A percentile compares a stretch with the other conserved stretches of the same genome.
Conservation (phyloP, 64 coral and sea anemone genomes). For the Orbicella faveolata region DNA sequence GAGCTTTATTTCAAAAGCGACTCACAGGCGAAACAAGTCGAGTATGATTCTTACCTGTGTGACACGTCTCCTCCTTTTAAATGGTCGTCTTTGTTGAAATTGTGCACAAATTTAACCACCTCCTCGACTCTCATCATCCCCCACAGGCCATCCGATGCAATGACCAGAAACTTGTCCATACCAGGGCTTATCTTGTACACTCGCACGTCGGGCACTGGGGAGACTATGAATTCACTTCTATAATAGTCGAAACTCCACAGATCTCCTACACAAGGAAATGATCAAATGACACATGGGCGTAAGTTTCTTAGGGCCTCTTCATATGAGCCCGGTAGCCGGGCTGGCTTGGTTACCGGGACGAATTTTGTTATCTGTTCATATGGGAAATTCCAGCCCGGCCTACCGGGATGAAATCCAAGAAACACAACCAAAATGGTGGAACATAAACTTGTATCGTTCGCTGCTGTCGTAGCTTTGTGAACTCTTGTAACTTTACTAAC, state of each 20-base stretch:
- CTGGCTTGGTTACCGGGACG: too few relatives aligned
- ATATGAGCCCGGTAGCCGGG: too few relatives aligned
- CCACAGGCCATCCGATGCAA: constrained; percentile 94
- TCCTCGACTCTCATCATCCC: constrained; percentile 84
- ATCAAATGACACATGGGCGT: not conserved
- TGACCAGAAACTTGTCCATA: constrained; percentile 77
- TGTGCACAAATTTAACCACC: constrained; percentile 79
- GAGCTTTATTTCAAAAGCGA: too few relatives aligned
- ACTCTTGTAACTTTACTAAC: too few relatives aligned
- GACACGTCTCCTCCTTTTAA: constrained; percentile 73
- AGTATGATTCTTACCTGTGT: constrained; percentile 65
- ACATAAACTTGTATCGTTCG: too few relatives aligned
- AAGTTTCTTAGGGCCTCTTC: not conserved
- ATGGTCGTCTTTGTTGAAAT: constrained; percentile 73
- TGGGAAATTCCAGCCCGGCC: too few relatives aligned
- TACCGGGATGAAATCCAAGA: too few relatives aligned
- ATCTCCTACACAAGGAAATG: constrained; percentile 58
- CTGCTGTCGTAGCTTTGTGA: too few relatives aligned
- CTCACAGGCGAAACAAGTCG: too few relatives aligned
- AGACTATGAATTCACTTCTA: constrained; percentile 85
- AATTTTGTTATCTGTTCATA: too few relatives aligned
- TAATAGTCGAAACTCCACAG: constrained; percentile 96
- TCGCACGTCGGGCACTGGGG: constrained; percentile 85
- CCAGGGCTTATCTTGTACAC: constrained; percentile 71
- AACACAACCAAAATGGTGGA: too few relatives aligned